Evolutionary conservation across 2,797 vertebrate species (phyloP).

Genomic region (Luscinia megarhynchos): DNA sequence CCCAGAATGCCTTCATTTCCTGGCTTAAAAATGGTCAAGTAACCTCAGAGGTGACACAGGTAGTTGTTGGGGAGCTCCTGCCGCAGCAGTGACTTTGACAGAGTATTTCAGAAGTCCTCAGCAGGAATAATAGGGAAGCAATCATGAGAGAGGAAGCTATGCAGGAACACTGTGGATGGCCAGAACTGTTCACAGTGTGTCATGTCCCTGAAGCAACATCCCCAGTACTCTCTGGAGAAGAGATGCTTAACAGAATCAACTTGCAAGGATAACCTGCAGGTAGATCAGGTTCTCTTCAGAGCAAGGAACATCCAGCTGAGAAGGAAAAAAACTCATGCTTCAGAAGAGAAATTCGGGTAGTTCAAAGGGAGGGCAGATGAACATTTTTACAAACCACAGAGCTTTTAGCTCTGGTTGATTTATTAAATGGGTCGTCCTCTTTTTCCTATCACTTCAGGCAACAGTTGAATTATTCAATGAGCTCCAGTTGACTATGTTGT

Average conservation of each 20-base stretch:
- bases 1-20: background rate
- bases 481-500: slow-evolving; percentile 47
- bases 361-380: slow-evolving; percentile 63
- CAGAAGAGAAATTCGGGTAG: background rate
- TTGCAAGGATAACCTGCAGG: background rate
- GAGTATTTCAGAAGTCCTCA: background rate
- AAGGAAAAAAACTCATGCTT: background rate
- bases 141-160: background rate
- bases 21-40: background rate
- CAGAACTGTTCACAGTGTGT: rapidly evolving
- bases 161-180: rapidly evolving
- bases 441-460: slow-evolving; percentile 64
- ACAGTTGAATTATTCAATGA: slow-evolving; percentile 63
- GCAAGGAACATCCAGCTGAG: background rate
- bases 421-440: slow-evolving; percentile 63
- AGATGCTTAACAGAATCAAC: background rate
- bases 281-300: background rate
- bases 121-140: rapidly evolving
- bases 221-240: background rate
- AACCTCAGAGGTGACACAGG: background rate
- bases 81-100: background rate
- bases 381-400: slow-evolving; percentile 59
- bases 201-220: background rate
- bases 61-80: background rate
- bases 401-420: slow-evolving; percentile 69